These are phyloP conservation scores for Dufourea novaeangliae DNA, from an alignment of 1,140 invertebrate species.

Conservation along the genomic window DNA sequence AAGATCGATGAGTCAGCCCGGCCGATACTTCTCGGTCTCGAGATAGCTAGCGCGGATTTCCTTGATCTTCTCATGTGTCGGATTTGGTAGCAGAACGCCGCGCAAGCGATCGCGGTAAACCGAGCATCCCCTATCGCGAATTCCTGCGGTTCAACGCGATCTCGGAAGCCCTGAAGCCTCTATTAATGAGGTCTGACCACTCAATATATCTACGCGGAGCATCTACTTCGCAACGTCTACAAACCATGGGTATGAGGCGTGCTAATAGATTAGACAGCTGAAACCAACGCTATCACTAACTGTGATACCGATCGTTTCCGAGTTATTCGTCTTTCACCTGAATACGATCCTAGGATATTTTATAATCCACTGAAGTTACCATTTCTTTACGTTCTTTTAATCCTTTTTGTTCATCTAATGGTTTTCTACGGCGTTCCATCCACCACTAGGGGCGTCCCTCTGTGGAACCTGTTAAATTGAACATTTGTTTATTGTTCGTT, in stretches of 20 bases:
- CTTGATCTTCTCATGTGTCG: constrained; percentile 26
- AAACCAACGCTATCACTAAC: too few species aligned
- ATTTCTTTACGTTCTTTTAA: too few species aligned
- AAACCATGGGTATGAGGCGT: background rate
- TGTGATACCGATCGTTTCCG: too few species aligned
- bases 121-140: constrained; percentile 40
- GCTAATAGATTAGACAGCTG: background rate
- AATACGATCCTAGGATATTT: too few species aligned
- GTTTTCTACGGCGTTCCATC: too few species aligned
- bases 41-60: constrained; percentile 8
- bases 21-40: background rate
- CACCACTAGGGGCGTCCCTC: too few species aligned
- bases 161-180: constrained; percentile 43
- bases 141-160: constrained; percentile 53
- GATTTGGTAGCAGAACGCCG: constrained; percentile 45
- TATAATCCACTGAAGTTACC: too few species aligned
- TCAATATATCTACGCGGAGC: background rate
- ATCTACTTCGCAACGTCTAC: background rate
- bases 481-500: too few species aligned
- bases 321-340: too few species aligned
- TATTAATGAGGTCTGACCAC: constrained; percentile 49
- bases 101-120: constrained; percentile 50
- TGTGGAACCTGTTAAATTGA: too few species aligned
- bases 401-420: too few species aligned
- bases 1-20: background rate